Percentiles rank a stretch among this genome's conserved stretches.
Evolutionary conservation across 30 jellyfish, hydroid and myxozoan genomes (phyloP).

Genomic region (Chironex yamaguchii): DNA sequence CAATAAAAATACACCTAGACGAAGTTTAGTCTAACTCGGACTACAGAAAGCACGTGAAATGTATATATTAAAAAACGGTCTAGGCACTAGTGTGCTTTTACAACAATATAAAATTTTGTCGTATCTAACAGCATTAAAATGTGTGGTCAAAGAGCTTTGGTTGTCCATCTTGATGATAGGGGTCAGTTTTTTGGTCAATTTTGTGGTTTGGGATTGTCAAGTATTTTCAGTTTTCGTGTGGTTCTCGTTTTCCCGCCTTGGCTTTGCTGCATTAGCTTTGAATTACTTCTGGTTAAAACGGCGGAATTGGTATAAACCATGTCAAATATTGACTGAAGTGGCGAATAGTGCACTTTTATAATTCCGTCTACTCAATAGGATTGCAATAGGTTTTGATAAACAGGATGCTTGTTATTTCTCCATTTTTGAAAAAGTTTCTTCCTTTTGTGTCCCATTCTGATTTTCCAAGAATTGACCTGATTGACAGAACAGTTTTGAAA

Average conservation of each 20-base stretch:
- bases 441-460: background rate
- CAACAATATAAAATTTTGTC: too few relatives aligned
- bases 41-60: too few relatives aligned
- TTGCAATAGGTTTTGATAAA: background rate
- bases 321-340: background rate
- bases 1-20: too few relatives aligned
- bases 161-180: background rate
- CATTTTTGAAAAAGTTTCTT: background rate
- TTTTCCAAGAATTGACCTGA: background rate
- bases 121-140: background rate
- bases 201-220: background rate
- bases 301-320: background rate
- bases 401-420: background rate
- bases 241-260: background rate
- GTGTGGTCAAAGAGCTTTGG: background rate
- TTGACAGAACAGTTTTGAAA: background rate
- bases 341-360: background rate
- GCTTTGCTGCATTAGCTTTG: background rate
- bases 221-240: background rate
- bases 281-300: background rate
- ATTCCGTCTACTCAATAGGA: background rate
- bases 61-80: too few relatives aligned
- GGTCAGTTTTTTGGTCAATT: background rate
- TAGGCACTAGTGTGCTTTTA: too few relatives aligned
- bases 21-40: too few relatives aligned